Percentiles rank a stretch among this genome's conserved stretches.
Evolutionary conservation across 2,797 vertebrate species (phyloP).

Genomic region (Silurus lanzhouensis): DNA sequence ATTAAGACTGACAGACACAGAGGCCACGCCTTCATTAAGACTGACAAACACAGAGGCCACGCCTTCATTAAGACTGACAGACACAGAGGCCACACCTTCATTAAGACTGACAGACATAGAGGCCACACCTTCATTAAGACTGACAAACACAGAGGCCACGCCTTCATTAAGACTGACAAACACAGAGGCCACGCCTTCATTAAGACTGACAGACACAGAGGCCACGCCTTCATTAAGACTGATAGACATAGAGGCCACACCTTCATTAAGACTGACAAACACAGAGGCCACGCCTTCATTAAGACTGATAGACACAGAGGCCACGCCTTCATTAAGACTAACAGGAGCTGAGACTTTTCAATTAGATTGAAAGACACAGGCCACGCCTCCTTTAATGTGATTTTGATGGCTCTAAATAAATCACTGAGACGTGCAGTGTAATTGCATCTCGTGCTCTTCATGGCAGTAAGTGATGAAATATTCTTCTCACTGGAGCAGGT

Average conservation of each 20-base stretch:
- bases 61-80: too few species aligned
- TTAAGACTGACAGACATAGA: neutral
- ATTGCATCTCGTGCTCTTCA: neutral
- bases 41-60: too few species aligned
- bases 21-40: too few species aligned
- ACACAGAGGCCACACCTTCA: neutral
- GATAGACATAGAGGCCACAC: neutral
- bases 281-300: too few species aligned
- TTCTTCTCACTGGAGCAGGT: constrained; percentile 33
- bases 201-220: neutral
- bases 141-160: neutral
- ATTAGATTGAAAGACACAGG: neutral
- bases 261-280: too few species aligned
- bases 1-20: too few species aligned
- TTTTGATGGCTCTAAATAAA: neutral
- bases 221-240: neutral
- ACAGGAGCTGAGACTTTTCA: neutral
- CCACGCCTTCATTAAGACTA: neutral
- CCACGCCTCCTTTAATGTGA: neutral
- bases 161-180: neutral
- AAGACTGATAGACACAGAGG: neutral
- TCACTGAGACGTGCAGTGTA: constrained; percentile 1
- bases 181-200: neutral
- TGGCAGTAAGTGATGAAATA: constrained; percentile 28
- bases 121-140: neutral